Evolutionary conservation across 2,888 invertebrate genomes (phyloP).

Genomic region (Venustoraphidia nigricollis): DNA sequence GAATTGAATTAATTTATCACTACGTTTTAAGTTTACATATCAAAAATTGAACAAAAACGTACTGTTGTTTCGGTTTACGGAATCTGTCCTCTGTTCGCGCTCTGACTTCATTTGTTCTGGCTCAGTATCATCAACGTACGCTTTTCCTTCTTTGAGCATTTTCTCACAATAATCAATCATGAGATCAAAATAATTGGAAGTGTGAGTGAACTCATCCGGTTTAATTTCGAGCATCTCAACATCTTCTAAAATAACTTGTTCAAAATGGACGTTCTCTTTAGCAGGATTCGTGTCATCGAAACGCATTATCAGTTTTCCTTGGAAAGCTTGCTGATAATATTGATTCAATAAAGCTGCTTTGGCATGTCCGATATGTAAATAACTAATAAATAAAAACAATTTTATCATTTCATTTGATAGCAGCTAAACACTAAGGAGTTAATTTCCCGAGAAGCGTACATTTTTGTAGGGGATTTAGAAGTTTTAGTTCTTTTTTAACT

Average conservation of each 20-base stretch:
- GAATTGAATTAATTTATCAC: background rate
- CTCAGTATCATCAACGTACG: constrained; percentile 94
- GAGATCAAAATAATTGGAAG: constrained; percentile 91
- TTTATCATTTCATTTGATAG: background rate
- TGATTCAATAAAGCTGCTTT: constrained; percentile 97
- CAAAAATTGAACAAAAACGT: constrained; percentile 21
- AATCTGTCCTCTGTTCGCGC: constrained; percentile 76
- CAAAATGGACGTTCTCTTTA: constrained; percentile 94
- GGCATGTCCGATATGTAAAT: constrained; percentile 95
- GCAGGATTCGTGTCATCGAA: constrained; percentile 99
- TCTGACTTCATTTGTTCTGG: constrained; percentile 90
- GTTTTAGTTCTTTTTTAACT: too few species aligned
- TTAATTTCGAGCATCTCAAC: constrained; percentile 80
- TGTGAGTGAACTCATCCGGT: constrained; percentile 85
- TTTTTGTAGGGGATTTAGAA: too few species aligned
- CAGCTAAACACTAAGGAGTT: too few species aligned
- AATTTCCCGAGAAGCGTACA: too few species aligned
- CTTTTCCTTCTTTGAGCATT: constrained; percentile 74
- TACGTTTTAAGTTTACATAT: background rate
- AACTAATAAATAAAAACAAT: constrained; percentile 32
- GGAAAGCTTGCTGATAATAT: constrained; percentile 83
- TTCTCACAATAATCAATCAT: constrained; percentile 80
- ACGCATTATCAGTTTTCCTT: constrained; percentile 92
- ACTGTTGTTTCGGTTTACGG: constrained; percentile 74
- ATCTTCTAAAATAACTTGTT: constrained; percentile 92